phyloP scores from a whole-genome alignment of 2,888 invertebrate genomes.

The Tetranychus truncatus region DNA sequence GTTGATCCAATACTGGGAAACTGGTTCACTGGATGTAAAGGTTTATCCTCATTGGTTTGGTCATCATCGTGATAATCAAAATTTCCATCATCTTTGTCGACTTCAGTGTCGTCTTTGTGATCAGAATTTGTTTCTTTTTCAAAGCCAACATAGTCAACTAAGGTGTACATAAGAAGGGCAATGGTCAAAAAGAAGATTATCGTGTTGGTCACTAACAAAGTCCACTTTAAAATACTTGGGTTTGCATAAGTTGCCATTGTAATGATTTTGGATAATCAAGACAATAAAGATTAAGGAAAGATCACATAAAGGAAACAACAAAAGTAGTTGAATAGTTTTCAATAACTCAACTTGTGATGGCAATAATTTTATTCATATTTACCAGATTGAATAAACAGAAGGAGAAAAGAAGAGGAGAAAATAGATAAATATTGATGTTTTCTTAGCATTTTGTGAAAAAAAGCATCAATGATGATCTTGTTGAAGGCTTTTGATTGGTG shows the following conservation, averaged over 20 bases:
- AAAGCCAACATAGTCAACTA: not conserved
- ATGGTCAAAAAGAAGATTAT: slow-evolving; percentile 7
- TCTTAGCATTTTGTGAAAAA: not conserved
- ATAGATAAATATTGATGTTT: not conserved
- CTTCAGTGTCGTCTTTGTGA: not conserved
- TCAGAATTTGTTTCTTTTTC: not conserved
- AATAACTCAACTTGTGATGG: too few relatives aligned
- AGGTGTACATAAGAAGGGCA: not conserved
- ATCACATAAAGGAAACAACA: not conserved
- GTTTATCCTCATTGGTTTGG: not conserved
- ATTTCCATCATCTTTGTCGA: not conserved
- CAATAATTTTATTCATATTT: too few relatives aligned
- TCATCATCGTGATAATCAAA: not conserved
- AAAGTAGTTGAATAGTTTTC: not conserved
- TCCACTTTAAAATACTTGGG: slow-evolving; percentile 9
- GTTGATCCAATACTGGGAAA: slow-evolving; percentile 7
- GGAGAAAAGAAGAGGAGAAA: not conserved
- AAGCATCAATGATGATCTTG: not conserved
- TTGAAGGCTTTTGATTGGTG: not conserved
- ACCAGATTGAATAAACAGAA: not conserved
- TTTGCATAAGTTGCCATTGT: slow-evolving; percentile 5
- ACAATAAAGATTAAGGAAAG: not conserved
- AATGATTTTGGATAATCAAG: not conserved
- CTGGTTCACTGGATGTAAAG: not conserved
- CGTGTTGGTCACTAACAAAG: not conserved